Percentiles rank a stretch among this genome's conserved stretches.
These are phyloP conservation scores for Neolamprologus ventralis DNA, from an alignment of 2,113 vertebrate species.

Conservation along the genomic window DNA sequence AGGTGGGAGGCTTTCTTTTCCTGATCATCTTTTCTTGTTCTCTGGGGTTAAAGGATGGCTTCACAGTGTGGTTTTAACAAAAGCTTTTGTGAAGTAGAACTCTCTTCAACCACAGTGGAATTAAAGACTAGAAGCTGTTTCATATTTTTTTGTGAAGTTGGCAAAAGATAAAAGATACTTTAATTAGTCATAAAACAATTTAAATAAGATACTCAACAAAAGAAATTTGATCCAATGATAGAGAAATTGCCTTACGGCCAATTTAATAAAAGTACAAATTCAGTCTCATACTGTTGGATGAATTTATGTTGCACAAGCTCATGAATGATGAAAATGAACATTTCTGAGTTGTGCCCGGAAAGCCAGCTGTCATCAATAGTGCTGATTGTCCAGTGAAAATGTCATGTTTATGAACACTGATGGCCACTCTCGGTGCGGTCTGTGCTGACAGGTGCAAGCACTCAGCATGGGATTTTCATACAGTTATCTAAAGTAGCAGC, in stretches of 20 bases:
- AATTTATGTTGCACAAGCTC: background rate
- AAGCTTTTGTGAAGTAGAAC: background rate
- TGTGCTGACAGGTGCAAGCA: background rate
- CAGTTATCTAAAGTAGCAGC: background rate
- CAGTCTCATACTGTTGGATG: background rate
- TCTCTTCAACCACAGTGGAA: background rate
- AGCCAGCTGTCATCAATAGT: background rate
- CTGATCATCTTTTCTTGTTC: background rate
- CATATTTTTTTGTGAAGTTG: background rate
- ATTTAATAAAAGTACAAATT: background rate
- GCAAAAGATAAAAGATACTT: background rate
- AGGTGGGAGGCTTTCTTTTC: background rate
- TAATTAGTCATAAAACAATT: background rate
- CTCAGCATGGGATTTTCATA: background rate
- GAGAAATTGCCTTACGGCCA: background rate
- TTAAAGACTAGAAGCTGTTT: background rate
- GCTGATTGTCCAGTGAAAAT: background rate
- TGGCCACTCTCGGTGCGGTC: background rate
- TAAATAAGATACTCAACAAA: background rate
- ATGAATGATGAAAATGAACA: background rate
- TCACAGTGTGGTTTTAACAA: background rate
- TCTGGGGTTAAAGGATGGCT: background rate
- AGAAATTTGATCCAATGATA: background rate
- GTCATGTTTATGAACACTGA: background rate
- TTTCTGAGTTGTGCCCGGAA: background rate